Base-by-base conservation (phyloP, 30 jellyfish, hydroid and myxozoan species). In the Turritopsis rubra region DNA sequence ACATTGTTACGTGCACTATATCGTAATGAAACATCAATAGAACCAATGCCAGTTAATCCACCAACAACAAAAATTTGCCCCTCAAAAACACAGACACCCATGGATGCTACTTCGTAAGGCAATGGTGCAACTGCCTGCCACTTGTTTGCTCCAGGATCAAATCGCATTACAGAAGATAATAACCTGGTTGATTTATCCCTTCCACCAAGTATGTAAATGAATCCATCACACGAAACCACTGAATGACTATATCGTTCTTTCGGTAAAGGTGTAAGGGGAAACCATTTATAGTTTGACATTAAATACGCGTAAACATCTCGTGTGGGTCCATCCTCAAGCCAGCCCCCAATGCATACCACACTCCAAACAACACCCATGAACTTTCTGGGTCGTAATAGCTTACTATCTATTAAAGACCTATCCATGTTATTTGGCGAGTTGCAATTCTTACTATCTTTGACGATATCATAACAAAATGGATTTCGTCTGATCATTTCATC, bases 341-440 rank as follows among this genome's bases (percentile, higher is more conserved):
- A 92, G 21, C 98, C 98, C 4, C 98, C 98, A 74, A 92, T 91
- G 27, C 95, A 73, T 1, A 92, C 95, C 0, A 92, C 82, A 18
- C 96, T 92, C 90, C 95, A 84, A 7, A 92, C 98, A 19, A 88
- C 96, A 53, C 96, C 98, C 98, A 92, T 92, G 52, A 87, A 92
- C 53, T 85, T 88, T 52, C 98, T 82, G 30, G 98, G 98, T 41
- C 91, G 76, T 80, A 95, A 77, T 71, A 86, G 66, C 21, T 71
- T 68, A 29, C 89, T 65, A 31, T 85, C 88, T 28, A 73, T 74
- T 52, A 71, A 89, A 26, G 87, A 73, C 53, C 96, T 84, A 70
- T 52, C 54, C 24, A 28, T 25, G n/a, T 52, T 23, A 80, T 80
- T 80, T 16, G 87, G 83, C 53, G 26, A 24, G 72, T 85, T 87